Base-by-base conservation (phyloP, 2,113 vertebrate genomes). In the Psilopsiagon aymara region DNA sequence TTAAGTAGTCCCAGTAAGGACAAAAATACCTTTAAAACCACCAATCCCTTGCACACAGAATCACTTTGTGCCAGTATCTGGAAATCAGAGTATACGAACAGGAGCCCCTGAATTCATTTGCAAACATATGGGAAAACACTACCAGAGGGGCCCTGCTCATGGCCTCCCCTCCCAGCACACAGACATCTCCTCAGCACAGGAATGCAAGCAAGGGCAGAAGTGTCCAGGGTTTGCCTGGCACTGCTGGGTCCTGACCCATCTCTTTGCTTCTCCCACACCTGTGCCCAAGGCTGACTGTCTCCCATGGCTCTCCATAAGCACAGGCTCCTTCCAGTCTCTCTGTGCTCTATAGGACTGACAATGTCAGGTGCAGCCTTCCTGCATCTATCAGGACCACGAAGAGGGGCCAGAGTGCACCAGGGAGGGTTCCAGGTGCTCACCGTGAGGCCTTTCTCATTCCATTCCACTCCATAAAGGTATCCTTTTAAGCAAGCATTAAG, bases 231-330 rank as follows among this genome's bases (percentile, higher is more conserved):
- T 13, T 11, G 1, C 49, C 64, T 21, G 86, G 24, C 25, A 43
- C 70, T 82, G 77, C 87, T 13, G 9, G 8, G 44, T 35, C 49
- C 64, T 41, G 27, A 39, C 33, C 49, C 19, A 2, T 0, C 41
- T 35, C 79, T 59, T 21, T 23, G 57, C 57, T 33, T 59, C 57
- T 24, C 41, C 37, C 35, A 19, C 39, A 35, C 52, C 62, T 47
- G 68, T 47, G 59, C 35, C 21, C 4, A 0, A 33, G 43, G 23
- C 2, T 1, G 1, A 2, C 35, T 6, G 0, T 9, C 5, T 3
- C 51, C 2, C 1, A 31, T 7, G 25, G n/a, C 59, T 67, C 24
- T 20, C 57, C 3, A 11, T 16, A 7, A 19, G 46, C 1, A 1
- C 47, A 27, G 69, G 90, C 24, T 87, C 33, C 79, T 52, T 35